Evolutionary conservation across 1,140 invertebrate species (phyloP), one percentile per base, ranked within the genome.

Genomic region (Polypedilum vanderplanki): DNA sequence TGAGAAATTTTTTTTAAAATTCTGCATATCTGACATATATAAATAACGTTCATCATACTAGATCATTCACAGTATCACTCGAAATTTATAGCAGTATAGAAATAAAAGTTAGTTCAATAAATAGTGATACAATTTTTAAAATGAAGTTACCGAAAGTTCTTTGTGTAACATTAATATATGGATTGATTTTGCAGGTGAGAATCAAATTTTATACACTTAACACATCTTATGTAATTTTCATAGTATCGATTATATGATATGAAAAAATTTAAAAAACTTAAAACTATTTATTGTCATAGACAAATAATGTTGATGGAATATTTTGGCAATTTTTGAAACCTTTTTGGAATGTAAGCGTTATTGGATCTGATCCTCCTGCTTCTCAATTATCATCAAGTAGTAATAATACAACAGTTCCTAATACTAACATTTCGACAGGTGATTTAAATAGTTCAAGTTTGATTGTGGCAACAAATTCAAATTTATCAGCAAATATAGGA

Each of bases 291-390:
- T 46, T 46, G 1, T 67, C 17, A 18, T 12, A 70, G 65, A 70
- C 2, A 1, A 18, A 7, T 70, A 7, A 9, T 20, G 65, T 12
- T 4, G 65, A 70, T 10, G 65, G 17, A 3, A 20, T 70, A 20
- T 70, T 70, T 20, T 70, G 65, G 65, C 15, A 70, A 18, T 20
- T 70, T 70, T 18, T 70, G 1, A 70, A 70, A 18, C 65, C 65
- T 9, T 70, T 70, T 22, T 57, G 12, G 46, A 57, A 57, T 57
- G 18, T 70, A 3, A 70, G 8, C 9, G 9, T 22, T 0, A 18
- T 18, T 7, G 20, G 65, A 7, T 70, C 65, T 20, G 10, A 17
- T 18, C 9, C n/a, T 2, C 18, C 65, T 20, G 17, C 17, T 9
- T 70, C 65, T 15, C 12, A n/a, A 3, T 57, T 12, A 1, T 20